A percentile compares a stretch with the other conserved stretches of the same genome.
Evolutionary conservation across 2,797 vertebrate species (phyloP).

Genomic region (Falco concolor): DNA sequence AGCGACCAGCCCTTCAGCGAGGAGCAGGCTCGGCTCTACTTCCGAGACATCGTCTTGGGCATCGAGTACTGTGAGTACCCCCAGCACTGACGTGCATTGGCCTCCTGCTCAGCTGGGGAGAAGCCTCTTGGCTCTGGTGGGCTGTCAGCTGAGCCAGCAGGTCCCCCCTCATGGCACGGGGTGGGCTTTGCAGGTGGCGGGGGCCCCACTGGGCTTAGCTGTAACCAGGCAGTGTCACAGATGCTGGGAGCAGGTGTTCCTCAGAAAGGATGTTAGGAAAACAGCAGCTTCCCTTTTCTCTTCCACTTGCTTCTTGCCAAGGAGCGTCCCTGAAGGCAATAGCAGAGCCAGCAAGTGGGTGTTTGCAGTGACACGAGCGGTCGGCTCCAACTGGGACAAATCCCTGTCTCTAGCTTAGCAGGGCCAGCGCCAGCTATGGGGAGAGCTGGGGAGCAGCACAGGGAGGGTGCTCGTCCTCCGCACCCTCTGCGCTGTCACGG

Average conservation of each 20-base stretch:
- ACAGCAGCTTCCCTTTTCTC: background rate
- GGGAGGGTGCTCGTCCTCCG: background rate
- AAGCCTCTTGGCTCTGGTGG: rapidly evolving
- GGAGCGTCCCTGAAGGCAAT: background rate
- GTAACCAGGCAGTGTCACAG: background rate
- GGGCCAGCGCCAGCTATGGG: background rate
- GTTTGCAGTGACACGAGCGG: background rate
- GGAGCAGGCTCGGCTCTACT: conserved; percentile 88
- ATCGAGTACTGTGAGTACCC: conserved; percentile 93
- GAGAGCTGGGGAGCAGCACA: background rate
- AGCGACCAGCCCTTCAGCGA: conserved; percentile 85
- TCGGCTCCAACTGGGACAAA: background rate
- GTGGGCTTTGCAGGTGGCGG: background rate
- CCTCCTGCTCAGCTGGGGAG: background rate
- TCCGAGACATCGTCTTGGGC: conserved; percentile 92
- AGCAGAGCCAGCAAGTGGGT: background rate
- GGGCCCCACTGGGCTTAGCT: background rate
- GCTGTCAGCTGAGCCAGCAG: background rate
- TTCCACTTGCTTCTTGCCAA: background rate
- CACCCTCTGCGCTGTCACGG: background rate
- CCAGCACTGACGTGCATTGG: rapidly evolving
- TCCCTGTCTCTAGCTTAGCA: background rate
- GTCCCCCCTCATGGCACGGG: background rate
- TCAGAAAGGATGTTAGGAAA: background rate
- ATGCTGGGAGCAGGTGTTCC: rapidly evolving